Evolutionary conservation across 2,113 vertebrate species (phyloP), one percentile per base, ranked within the genome.

Genomic region (Acrocephalus kingi): DNA sequence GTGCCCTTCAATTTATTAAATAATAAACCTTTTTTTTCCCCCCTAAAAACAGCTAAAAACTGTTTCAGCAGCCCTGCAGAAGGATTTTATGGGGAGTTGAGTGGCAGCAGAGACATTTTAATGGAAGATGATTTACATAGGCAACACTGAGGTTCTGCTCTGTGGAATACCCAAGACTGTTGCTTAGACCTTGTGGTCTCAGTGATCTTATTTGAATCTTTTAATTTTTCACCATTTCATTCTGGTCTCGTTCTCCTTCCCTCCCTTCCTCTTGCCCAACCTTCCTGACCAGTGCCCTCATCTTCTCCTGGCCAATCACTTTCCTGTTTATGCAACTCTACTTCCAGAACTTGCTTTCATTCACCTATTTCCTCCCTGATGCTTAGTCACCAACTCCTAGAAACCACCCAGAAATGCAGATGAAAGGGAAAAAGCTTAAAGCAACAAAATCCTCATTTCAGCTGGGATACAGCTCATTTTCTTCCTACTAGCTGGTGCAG

Each of bases 1-100:
- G 41, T 1, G 1, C 12, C 48, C 10, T 49, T 69, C 25, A 5
- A 31, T 68, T 67, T 69, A 73, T 28, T 56, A 24, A 54, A 55
- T 23, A 51, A 56, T 14, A 64, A 68, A 6, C 4, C 1, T 30
- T 22, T 31, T 0, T 45, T 31, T 58, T 37, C 49, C 37, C 37
- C 2, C 2, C 9, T 52, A 33, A 37, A 48, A 52, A 2, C 0
- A 7, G 7, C 15, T 25, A 10, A 51, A 72, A 90, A 2, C 6
- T 2, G 3, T 39, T 52, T 58, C 41, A 61, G 14, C 54, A 86
- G 21, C 27, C 31, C 73, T 78, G 56, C 7, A 37, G 52, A 49
- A 63, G 28, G n/a, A 46, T 37, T 72, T 56, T 23, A 28, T 6
- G 3, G 3, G 7, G 3, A 4, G 2, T 13, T 1, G 2, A 6